Evolutionary conservation across 92 coral and sea anemone genomes (phyloP).

Genomic region (Umimayanthus chanpuru): DNA sequence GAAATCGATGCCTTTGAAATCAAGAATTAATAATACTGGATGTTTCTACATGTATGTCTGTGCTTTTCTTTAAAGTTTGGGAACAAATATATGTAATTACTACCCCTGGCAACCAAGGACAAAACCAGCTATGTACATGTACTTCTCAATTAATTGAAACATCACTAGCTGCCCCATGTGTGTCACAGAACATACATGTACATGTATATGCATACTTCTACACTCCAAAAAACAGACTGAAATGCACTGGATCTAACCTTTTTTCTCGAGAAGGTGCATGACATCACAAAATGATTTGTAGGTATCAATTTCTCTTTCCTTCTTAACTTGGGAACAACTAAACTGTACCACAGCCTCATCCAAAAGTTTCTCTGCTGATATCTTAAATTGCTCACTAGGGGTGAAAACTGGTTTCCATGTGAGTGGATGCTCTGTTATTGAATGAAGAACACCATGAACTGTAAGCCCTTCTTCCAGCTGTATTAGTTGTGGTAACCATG

Average conservation of each 20-base stretch:
- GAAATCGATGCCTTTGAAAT: not conserved
- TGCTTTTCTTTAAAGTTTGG: not conserved
- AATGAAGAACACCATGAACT: slow-evolving; percentile 39
- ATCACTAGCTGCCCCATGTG: slow-evolving; percentile 2
- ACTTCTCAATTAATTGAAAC: not conserved
- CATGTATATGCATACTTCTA: too few species aligned
- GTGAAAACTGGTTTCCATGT: slow-evolving; percentile 38
- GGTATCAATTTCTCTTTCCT: slow-evolving; percentile 45
- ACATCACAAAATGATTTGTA: slow-evolving; percentile 44
- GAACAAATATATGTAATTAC: not conserved
- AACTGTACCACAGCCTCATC: slow-evolving; percentile 40
- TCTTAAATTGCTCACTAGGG: slow-evolving; percentile 21
- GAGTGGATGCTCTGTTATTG: slow-evolving; percentile 33
- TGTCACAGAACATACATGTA: not conserved
- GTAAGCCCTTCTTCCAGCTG: slow-evolving; percentile 52
- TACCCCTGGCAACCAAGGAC: not conserved
- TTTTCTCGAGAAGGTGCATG: slow-evolving; percentile 39
- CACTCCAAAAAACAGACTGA: not conserved
- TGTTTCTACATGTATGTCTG: not conserved
- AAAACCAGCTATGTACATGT: not conserved
- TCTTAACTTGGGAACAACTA: slow-evolving; percentile 37
- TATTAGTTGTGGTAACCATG: slow-evolving; percentile 43
- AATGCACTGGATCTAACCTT: slow-evolving; percentile 30
- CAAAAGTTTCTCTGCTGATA: slow-evolving; percentile 45
- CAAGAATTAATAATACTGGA: not conserved